These are phyloP conservation scores for Talpa occidentalis DNA, from an alignment of 2,113 vertebrate genomes.

Conservation along the genomic window DNA sequence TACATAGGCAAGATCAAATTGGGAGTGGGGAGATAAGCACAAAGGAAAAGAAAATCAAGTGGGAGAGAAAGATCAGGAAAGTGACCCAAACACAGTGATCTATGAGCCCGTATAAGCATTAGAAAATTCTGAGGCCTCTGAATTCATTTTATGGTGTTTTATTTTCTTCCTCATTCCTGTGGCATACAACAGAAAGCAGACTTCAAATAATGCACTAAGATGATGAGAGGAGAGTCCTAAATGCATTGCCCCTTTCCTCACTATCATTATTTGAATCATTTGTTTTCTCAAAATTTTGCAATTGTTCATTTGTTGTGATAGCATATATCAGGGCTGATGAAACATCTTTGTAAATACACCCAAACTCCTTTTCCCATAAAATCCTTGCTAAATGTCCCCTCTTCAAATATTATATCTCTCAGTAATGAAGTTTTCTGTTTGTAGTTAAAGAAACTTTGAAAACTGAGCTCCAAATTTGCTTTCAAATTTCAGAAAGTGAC, in stretches of 20 bases:
- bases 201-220: slow-evolving; percentile 83
- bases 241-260: neutral
- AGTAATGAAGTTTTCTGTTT: neutral
- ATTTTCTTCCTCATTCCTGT: slow-evolving; percentile 86
- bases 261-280: neutral
- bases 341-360: neutral
- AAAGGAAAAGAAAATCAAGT: neutral
- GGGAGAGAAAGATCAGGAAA: neutral
- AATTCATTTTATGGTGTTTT: neutral
- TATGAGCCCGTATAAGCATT: slow-evolving; percentile 56
- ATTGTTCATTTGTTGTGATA: neutral
- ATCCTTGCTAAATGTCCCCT: neutral
- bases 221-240: slow-evolving; percentile 82
- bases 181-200: slow-evolving; percentile 90
- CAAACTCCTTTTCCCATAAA: neutral
- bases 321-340: too few species aligned
- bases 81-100: too few species aligned
- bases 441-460: neutral
- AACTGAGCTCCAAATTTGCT: neutral
- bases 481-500: neutral
- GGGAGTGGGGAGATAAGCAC: neutral
- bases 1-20: neutral
- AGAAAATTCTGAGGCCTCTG: neutral
- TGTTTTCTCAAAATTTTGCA: neutral
- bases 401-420: neutral